These are phyloP conservation scores for Alouatta palliata DNA, from an alignment of 2,113 vertebrate genomes.

Conservation along the genomic window DNA sequence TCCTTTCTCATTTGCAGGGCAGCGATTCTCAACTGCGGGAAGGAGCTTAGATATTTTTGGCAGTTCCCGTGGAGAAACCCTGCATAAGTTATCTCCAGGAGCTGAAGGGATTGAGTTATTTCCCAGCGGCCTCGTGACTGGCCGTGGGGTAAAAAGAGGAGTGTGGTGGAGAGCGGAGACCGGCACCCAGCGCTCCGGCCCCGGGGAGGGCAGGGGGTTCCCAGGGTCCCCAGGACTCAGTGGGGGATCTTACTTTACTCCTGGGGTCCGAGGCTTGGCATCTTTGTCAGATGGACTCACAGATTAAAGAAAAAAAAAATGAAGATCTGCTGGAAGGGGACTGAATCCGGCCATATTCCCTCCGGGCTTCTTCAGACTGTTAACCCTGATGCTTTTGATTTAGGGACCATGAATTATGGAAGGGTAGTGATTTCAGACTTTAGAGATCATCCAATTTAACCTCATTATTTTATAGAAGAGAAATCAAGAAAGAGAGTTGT, in stretches of 20 bases:
- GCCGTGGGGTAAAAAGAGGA: not conserved
- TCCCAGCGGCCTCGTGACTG: not conserved
- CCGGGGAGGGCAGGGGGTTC: not conserved
- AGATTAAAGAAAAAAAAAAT: not conserved
- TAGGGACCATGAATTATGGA: not conserved
- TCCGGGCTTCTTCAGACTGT: not conserved
- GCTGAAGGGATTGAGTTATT: not conserved
- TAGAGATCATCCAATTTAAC: not conserved
- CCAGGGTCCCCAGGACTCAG: not conserved
- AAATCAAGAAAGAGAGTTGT: not conserved
- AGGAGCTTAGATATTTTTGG: constrained; percentile 17
- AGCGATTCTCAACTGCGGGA: not conserved
- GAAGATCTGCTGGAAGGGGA: not conserved
- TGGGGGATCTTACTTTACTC: not conserved
- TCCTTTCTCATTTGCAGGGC: not conserved
- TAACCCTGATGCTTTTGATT: not conserved
- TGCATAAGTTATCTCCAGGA: not conserved
- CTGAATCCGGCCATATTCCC: not conserved
- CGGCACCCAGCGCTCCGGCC: not conserved
- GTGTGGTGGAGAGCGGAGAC: not conserved
- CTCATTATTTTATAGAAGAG: not conserved
- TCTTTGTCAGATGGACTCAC: not conserved
- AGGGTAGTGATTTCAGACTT: not conserved
- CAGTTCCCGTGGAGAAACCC: constrained; percentile 28
- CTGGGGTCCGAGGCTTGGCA: not conserved